A percentile compares a stretch with the other conserved stretches of the same genome.
Conservation (phyloP, 1,140 invertebrate species). For the Drosophila quadrilineata region DNA sequence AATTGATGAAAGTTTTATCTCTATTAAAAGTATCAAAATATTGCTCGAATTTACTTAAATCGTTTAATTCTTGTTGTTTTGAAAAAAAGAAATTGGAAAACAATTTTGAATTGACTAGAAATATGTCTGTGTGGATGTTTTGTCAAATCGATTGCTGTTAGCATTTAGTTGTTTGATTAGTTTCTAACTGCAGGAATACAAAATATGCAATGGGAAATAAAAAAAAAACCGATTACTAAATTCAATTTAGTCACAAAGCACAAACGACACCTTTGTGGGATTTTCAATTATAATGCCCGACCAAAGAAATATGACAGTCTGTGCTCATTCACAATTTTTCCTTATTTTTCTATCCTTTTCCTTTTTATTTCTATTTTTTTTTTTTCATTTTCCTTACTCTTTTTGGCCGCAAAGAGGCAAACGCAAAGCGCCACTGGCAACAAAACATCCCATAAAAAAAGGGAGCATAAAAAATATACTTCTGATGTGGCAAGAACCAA, state of each 20-base stretch:
- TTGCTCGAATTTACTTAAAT: too few relatives aligned
- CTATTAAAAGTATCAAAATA: too few relatives aligned
- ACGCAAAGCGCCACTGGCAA: constrained; percentile 65
- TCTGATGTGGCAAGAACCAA: constrained; percentile 36
- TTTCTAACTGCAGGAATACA: too few relatives aligned
- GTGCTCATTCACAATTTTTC: constrained; percentile 34
- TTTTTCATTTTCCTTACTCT: constrained; percentile 1
- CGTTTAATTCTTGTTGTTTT: too few relatives aligned
- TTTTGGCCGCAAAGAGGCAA: constrained; percentile 47
- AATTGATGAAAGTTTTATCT: too few relatives aligned
- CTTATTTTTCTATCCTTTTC: neutral
- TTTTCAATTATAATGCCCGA: constrained; percentile 72
- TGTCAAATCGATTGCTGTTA: too few relatives aligned
- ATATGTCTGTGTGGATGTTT: too few relatives aligned
- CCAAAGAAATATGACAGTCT: constrained; percentile 66
- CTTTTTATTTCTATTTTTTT: neutral
- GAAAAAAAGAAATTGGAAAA: too few relatives aligned
- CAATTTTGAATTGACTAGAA: too few relatives aligned
- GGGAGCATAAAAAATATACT: constrained; percentile 28
- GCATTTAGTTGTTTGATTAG: constrained; percentile 35
- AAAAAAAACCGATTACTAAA: constrained; percentile 78
- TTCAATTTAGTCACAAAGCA: constrained; percentile 78
- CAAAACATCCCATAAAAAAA: constrained; percentile 72
- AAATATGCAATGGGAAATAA: too few relatives aligned
- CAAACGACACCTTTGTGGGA: constrained; percentile 72